Evolutionary conservation across 2,797 vertebrate genomes (phyloP), one percentile per base, ranked within the genome.

Genomic region (Gallinago solitaria): DNA sequence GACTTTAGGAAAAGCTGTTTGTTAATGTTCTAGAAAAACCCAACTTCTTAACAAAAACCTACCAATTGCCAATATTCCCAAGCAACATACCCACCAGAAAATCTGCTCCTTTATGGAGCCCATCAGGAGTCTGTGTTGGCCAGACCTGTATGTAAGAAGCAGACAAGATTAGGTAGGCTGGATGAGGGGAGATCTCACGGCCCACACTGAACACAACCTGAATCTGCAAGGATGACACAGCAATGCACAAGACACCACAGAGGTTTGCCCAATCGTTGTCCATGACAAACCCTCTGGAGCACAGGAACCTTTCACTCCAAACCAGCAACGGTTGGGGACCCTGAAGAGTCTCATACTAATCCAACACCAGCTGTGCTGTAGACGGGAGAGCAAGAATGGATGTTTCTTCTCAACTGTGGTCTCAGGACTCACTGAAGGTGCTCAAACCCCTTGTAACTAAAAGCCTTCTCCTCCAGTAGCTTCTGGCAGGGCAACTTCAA

Each of bases 221-320:
- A 37, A n/a, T 6, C 48, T 35, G 14, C 45, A 39, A 32, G 19
- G 35, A 54, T 68, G 48, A 30, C 27, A 73, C 0, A 0, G 63
- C 33, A 57, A 41, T 0, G 14, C 28, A 50, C 20, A 39, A 47
- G 78, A 27, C 54, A 33, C 30, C 1, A 1, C n/a, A 48, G 30
- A 37, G 16, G 7, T 30, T 8, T 41, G 54, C 30, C 4, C 2
- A 1, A 20, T 8, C 3, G 1, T 54, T 41, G 51, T 37, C 32
- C 18, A 12, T 5, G 15, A 33, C 32, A 73, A 79, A 43, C 41
- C 35, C 57, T 18, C 56, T 65, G 45, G 51, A 19, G 39, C 69
- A 74, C n/a, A 37, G 45, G 33, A 48, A 53, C 27, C 27, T 21
- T 57, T 30, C 57, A 25, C 48, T 35, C 74, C 56, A 65, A 28